These are phyloP conservation scores for Corbicula japonica DNA, from an alignment of 2,888 invertebrate species.

Conservation along the genomic window DNA sequence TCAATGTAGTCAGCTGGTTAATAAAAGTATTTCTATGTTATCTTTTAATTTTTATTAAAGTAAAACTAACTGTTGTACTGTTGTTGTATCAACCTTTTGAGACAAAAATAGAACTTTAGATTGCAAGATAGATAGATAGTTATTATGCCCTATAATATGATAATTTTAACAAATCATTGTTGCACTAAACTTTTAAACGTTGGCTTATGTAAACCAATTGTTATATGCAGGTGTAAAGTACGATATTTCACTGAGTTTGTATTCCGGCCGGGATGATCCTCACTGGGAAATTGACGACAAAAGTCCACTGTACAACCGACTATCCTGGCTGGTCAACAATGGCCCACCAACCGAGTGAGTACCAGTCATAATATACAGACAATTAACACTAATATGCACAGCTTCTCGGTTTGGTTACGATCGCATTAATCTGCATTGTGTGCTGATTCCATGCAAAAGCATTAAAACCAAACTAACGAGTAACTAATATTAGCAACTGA, in stretches of 20 bases:
- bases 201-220: not conserved
- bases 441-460: not conserved
- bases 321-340: slow-evolving; percentile 49
- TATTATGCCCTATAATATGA: not conserved
- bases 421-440: not conserved
- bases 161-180: not conserved
- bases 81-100: not conserved
- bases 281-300: slow-evolving; percentile 42
- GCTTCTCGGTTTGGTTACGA: not conserved
- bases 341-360: slow-evolving; percentile 56
- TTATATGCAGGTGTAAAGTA: slow-evolving; percentile 51
- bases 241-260: slow-evolving; percentile 36
- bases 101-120: too few species aligned
- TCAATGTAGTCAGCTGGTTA: too few species aligned
- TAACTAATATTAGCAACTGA: not conserved
- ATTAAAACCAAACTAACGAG: not conserved
- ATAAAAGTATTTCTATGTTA: too few species aligned
- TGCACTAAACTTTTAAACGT: not conserved
- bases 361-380: not conserved
- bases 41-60: too few species aligned
- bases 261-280: slow-evolving; percentile 47
- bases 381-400: not conserved
- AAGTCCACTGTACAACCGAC: slow-evolving; percentile 32
- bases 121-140: not conserved
- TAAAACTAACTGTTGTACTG: too few species aligned